Conservation (phyloP, 2,797 vertebrate species). For the Bryconaethiops microstoma region DNA sequence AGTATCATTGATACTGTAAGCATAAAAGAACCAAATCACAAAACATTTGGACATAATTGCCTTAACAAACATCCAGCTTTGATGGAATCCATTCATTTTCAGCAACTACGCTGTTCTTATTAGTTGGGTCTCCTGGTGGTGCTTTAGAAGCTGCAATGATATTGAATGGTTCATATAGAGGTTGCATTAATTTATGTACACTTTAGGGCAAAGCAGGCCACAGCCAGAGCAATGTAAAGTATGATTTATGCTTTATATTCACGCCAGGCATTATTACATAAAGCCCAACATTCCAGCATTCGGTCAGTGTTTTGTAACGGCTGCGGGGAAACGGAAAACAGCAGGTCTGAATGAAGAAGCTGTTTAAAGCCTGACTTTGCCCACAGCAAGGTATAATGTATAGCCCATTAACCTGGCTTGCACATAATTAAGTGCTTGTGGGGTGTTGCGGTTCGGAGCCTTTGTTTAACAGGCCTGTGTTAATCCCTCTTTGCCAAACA, state of each 20-base stretch:
- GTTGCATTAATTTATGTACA: constrained; percentile 20
- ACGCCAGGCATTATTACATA: constrained; percentile 26
- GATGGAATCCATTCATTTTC: not conserved
- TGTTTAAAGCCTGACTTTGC: constrained; percentile 28
- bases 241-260: constrained; percentile 42
- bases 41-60: not conserved
- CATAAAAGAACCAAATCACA: not conserved
- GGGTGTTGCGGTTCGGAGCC: not conserved
- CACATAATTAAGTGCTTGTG: constrained; percentile 23
- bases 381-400: constrained; percentile 26
- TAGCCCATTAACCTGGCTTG: constrained; percentile 20
- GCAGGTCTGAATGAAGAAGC: not conserved
- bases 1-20: not conserved
- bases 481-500: constrained; percentile 18
- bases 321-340: not conserved
- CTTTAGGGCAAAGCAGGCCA: constrained; percentile 4
- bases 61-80: not conserved
- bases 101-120: not conserved
- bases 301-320: not conserved
- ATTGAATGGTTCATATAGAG: constrained; percentile 18
- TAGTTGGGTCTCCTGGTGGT: not conserved
- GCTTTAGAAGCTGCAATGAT: constrained; percentile 2
- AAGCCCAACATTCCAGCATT: constrained; percentile 29
- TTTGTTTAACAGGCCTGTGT: constrained; percentile 18
- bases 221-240: not conserved